Conservation (phyloP, 2,113 vertebrate genomes). For the Hippocampus comes region DNA sequence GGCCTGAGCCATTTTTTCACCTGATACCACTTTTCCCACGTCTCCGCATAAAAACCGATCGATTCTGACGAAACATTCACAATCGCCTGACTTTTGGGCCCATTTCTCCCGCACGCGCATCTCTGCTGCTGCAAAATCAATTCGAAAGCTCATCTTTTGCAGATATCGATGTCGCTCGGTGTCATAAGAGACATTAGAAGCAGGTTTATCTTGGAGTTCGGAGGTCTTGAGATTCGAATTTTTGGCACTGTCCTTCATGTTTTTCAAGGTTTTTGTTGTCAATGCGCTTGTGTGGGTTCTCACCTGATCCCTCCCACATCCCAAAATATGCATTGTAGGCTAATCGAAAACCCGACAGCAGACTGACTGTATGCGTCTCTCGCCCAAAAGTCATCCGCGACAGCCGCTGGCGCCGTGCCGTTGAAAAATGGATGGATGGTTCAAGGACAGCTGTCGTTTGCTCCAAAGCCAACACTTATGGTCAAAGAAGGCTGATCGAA, state of each 20-base stretch:
- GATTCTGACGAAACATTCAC: conserved; percentile 17
- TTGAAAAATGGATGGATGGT: no score
- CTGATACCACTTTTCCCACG: conserved; percentile 6
- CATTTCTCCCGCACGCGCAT: not conserved
- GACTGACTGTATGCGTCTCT: no score
- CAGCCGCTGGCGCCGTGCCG: no score
- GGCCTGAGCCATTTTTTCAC: not conserved
- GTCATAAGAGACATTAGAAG: conserved; percentile 20
- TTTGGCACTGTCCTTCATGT: no score
- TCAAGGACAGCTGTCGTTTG: conserved; percentile 14
- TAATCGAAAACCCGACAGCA: no score
- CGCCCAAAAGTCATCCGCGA: no score
- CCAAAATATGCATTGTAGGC: no score
- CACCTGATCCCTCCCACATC: no score
- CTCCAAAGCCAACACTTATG: not conserved
- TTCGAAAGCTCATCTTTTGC: conserved; percentile 16
- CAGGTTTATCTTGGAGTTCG: no score
- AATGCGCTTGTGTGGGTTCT: no score
- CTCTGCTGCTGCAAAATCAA: conserved; percentile 26
- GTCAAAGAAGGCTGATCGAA: not conserved
- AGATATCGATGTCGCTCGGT: conserved; percentile 17
- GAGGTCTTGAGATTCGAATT: no score
- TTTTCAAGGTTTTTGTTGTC: no score
- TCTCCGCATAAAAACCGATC: conserved; percentile 7
- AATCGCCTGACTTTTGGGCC: not conserved